These are phyloP conservation scores for Chydorus sphaericus DNA, from an alignment of 2,888 invertebrate species.

Conservation along the genomic window DNA sequence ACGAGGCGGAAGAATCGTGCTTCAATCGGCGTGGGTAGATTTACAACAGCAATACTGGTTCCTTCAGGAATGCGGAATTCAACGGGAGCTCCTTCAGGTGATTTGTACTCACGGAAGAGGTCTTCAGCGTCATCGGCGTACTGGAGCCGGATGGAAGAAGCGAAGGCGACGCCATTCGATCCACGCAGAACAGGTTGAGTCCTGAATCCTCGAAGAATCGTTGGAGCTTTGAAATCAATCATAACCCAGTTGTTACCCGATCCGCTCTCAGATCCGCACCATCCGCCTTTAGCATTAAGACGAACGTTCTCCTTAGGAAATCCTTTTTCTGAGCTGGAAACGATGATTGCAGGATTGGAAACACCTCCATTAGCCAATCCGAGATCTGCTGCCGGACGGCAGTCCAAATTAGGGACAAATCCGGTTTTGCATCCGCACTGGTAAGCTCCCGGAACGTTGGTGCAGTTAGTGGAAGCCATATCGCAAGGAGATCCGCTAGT, in stretches of 20 bases:
- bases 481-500: constrained; percentile 69
- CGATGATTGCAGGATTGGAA: constrained; percentile 74
- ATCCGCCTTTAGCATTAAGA: constrained; percentile 59
- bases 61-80: constrained; percentile 82
- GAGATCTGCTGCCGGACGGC: constrained; percentile 76
- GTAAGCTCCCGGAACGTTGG: constrained; percentile 68
- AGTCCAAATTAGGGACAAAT: constrained; percentile 70
- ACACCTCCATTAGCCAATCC: constrained; percentile 77
- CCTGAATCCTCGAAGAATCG: constrained; percentile 74
- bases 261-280: constrained; percentile 77
- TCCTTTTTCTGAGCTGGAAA: constrained; percentile 66
- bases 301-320: constrained; percentile 74
- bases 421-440: constrained; percentile 74
- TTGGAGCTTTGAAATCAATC: constrained; percentile 73
- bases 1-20: constrained; percentile 74
- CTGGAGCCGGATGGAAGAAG: constrained; percentile 69
- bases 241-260: constrained; percentile 79
- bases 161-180: constrained; percentile 55
- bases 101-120: constrained; percentile 76
- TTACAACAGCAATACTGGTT: constrained; percentile 67
- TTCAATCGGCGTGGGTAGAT: constrained; percentile 79
- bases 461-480: constrained; percentile 74
- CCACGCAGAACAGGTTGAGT: constrained; percentile 78
- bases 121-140: constrained; percentile 81
- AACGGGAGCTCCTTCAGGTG: constrained; percentile 81